These are phyloP conservation scores for Meriones unguiculatus DNA, from an alignment of 2,113 vertebrate genomes.

Conservation along the genomic window DNA sequence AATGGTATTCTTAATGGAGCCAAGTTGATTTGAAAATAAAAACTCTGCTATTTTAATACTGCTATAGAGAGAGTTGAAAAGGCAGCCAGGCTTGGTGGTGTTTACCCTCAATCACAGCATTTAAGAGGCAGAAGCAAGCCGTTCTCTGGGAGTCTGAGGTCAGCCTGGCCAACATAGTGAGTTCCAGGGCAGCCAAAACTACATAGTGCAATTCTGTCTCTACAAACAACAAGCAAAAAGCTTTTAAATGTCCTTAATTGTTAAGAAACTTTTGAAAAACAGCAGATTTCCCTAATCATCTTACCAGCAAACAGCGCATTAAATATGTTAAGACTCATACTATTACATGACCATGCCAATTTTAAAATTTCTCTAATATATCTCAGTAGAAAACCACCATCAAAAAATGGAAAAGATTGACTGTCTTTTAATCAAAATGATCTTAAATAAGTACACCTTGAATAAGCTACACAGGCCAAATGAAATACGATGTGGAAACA, in stretches of 20 bases:
- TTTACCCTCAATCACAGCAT: neutral
- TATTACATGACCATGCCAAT: neutral
- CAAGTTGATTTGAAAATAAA: constrained; percentile 22
- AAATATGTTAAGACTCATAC: neutral
- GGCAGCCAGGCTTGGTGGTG: neutral
- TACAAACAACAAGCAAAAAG: neutral
- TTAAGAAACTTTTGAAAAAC: constrained; percentile 37
- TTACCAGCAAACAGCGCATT: constrained; percentile 21
- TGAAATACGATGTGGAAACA: neutral
- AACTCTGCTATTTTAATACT: neutral
- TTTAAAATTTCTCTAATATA: constrained; percentile 27
- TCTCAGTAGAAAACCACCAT: neutral
- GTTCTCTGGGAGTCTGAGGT: neutral
- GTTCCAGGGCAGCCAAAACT: neutral
- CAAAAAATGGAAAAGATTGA: neutral
- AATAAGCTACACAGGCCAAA: neutral
- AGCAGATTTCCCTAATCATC: neutral
- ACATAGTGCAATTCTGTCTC: neutral
- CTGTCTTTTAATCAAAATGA: constrained; percentile 32
- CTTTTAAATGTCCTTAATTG: constrained; percentile 36
- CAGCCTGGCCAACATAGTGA: neutral
- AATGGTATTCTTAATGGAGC: neutral
- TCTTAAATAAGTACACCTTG: neutral
- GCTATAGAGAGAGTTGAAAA: neutral
- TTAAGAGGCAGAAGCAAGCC: neutral